Conservation (phyloP, 2,113 vertebrate genomes). For the Rhodinocichla rosea region DNA sequence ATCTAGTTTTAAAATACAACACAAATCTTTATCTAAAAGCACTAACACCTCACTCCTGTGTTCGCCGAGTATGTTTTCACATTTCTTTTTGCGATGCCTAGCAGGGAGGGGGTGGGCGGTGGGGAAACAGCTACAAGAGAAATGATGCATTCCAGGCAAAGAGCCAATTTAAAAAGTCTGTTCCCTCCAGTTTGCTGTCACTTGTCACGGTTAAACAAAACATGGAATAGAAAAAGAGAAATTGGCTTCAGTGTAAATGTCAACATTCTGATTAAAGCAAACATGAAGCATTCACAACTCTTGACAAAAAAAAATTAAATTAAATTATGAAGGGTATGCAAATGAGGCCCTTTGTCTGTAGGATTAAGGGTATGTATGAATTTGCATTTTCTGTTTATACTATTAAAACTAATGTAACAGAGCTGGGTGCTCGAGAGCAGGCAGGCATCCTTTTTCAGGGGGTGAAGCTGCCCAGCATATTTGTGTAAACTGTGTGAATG, state of each 20-base stretch:
- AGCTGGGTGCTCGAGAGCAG: not conserved
- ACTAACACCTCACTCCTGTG: conserved; percentile 75
- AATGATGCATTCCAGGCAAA: conserved; percentile 80
- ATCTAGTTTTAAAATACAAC: conserved; percentile 83
- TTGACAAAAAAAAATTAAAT: conserved; percentile 77
- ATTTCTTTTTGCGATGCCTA: conserved; percentile 69
- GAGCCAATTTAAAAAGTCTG: conserved; percentile 83
- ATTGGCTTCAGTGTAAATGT: conserved; percentile 84
- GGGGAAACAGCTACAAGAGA: conserved; percentile 71
- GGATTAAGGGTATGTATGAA: conserved; percentile 66
- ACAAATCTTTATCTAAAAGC: conserved; percentile 83
- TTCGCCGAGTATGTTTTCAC: conserved; percentile 72
- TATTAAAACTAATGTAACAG: conserved; percentile 41
- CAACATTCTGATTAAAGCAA: conserved; percentile 88
- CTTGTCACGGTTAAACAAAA: conserved; percentile 83
- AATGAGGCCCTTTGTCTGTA: conserved; percentile 65
- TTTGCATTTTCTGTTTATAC: conserved; percentile 69
- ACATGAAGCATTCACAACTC: conserved; percentile 79
- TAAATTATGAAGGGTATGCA: conserved; percentile 81
- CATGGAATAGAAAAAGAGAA: conserved; percentile 79
- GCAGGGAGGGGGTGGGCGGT: conserved; percentile 14
- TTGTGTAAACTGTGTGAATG: not conserved
- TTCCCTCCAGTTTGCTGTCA: conserved; percentile 83
- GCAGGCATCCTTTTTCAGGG: not conserved
- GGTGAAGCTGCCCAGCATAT: not conserved